Percentiles rank a stretch among this genome's conserved stretches.
phyloP scores from a whole-genome alignment of 1,140 invertebrate species.

The Melanaphis sacchari region DNA sequence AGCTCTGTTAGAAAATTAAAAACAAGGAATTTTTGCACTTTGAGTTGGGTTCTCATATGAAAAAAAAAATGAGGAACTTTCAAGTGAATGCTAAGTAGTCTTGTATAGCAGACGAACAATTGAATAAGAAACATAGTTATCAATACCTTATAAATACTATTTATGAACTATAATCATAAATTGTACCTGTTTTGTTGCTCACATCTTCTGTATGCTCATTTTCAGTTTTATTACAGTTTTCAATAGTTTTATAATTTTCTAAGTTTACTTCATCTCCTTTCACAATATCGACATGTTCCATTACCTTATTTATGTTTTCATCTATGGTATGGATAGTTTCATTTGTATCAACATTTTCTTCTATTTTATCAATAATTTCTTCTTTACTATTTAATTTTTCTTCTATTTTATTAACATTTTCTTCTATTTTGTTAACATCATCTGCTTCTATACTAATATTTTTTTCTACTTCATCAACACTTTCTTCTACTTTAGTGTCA shows the following conservation, averaged over 20 bases:
- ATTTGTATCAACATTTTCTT: background rate
- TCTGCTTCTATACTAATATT: background rate
- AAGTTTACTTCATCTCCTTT: background rate
- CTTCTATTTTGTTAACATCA: background rate
- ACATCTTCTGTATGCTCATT: background rate
- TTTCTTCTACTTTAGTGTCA: conserved; percentile 38
- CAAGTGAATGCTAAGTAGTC: background rate
- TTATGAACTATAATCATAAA: background rate
- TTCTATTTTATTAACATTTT: background rate
- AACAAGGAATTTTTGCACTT: background rate
- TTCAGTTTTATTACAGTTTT: background rate
- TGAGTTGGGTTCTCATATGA: background rate
- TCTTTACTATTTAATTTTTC: conserved; percentile 54
- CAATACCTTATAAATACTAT: background rate
- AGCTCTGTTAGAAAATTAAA: background rate
- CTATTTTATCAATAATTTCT: conserved; percentile 24
- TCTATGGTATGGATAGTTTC: background rate
- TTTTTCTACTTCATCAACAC: background rate
- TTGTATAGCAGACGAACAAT: background rate
- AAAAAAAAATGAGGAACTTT: too few species aligned
- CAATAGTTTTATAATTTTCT: background rate
- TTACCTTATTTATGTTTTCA: background rate
- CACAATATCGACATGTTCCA: background rate
- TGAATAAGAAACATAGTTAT: background rate
- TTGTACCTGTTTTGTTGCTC: background rate